Evolutionary conservation across 2,113 vertebrate genomes (phyloP).

Genomic region (Boleophthalmus pectinirostris): DNA sequence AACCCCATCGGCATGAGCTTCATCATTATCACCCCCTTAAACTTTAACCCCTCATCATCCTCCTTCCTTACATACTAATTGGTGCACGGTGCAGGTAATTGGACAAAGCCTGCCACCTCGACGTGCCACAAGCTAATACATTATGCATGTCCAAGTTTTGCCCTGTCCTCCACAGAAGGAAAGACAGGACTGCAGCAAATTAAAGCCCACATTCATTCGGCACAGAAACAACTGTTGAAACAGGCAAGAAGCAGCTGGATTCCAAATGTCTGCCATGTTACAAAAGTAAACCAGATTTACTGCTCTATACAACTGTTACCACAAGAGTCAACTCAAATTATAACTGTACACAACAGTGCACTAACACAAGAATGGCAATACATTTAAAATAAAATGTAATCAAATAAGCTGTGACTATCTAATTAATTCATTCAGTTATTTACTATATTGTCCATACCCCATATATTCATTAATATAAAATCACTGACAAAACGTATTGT

Average conservation of each 20-base stretch:
- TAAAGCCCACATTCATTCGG: slow-evolving; percentile 18
- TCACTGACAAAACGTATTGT: neutral
- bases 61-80: slow-evolving; percentile 73
- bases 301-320: slow-evolving; percentile 33
- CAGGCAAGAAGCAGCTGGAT: neutral
- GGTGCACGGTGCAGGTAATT: slow-evolving; percentile 68
- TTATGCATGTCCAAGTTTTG: slow-evolving; percentile 58
- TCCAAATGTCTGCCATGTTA: neutral
- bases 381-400: slow-evolving; percentile 59
- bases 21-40: slow-evolving; percentile 79
- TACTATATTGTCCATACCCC: slow-evolving; percentile 59
- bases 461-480: neutral
- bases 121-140: slow-evolving; percentile 56
- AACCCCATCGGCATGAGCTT: slow-evolving; percentile 67
- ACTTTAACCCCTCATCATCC: slow-evolving; percentile 75
- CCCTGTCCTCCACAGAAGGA: slow-evolving; percentile 36
- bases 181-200: slow-evolving; percentile 20
- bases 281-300: slow-evolving; percentile 23
- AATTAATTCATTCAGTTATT: slow-evolving; percentile 69
- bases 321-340: slow-evolving; percentile 38
- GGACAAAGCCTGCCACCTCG: slow-evolving; percentile 60
- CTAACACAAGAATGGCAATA: slow-evolving; percentile 41
- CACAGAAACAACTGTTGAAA: slow-evolving; percentile 5
- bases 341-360: slow-evolving; percentile 33
- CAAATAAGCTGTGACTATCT: slow-evolving; percentile 57